Evolutionary conservation across 2,888 invertebrate species (phyloP).

Genomic region (Lycophotia porphyrea): DNA sequence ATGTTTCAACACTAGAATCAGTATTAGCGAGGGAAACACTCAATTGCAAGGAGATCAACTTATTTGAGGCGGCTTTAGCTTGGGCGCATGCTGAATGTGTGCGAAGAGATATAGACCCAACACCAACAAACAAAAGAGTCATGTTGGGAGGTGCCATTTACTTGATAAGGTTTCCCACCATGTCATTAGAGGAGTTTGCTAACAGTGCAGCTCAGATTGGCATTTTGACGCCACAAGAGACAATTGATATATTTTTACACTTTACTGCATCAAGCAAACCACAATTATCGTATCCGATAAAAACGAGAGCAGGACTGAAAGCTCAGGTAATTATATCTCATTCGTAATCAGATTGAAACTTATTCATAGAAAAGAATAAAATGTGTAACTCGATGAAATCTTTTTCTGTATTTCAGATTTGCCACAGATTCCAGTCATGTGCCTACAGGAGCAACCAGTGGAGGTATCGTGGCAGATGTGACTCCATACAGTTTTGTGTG

Average conservation of each 20-base stretch:
- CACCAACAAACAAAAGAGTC: constrained; percentile 94
- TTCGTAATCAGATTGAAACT: not conserved
- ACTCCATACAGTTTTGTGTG: constrained; percentile 98
- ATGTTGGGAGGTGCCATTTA: constrained; percentile 95
- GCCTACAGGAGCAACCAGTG: constrained; percentile 99
- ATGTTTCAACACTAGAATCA: constrained; percentile 97
- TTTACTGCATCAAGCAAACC: constrained; percentile 98
- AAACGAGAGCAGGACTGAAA: constrained; percentile 96
- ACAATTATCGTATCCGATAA: constrained; percentile 94
- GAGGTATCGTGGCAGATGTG: constrained; percentile 98
- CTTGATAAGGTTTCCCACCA: constrained; percentile 97
- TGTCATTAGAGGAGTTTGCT: constrained; percentile 97
- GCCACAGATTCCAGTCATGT: constrained; percentile 98
- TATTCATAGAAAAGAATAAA: not conserved
- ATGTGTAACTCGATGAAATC: not conserved
- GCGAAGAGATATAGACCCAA: constrained; percentile 95
- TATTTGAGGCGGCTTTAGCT: constrained; percentile 97
- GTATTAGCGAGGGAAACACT: constrained; percentile 97
- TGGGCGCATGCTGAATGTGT: constrained; percentile 98
- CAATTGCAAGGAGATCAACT: constrained; percentile 97
- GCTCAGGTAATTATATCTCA: constrained; percentile 91
- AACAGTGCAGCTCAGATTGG: constrained; percentile 98
- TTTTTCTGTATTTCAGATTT: constrained; percentile 91
- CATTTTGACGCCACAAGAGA: constrained; percentile 97
- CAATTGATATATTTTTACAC: constrained; percentile 98